Conservation (phyloP, 1,140 invertebrate genomes). For the Trachymyrmex septentrionalis region DNA sequence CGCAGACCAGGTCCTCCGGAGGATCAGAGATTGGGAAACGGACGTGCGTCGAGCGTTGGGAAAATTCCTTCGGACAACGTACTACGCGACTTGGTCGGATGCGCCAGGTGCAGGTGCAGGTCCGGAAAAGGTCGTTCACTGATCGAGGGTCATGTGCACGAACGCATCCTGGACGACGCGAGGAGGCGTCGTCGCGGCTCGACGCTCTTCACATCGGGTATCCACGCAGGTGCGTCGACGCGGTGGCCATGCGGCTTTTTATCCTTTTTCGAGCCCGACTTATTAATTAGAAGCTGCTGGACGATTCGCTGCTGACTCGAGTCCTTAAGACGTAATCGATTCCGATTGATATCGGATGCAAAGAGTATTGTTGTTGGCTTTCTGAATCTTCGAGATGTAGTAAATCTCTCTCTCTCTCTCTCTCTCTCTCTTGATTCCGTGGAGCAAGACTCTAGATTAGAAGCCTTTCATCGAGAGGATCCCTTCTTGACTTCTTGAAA, state of each 20-base stretch:
- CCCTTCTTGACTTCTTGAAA: neutral
- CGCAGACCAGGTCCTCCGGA: conserved; percentile 36
- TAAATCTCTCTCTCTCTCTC: too few species aligned
- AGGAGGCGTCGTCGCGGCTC: conserved; percentile 50
- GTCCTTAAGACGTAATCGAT: neutral
- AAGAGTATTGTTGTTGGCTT: neutral
- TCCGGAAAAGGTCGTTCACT: conserved; percentile 44
- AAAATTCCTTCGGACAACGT: conserved; percentile 4
- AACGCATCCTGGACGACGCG: conserved; percentile 50
- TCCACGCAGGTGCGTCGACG: neutral
- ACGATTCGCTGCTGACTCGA: neutral
- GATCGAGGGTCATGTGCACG: conserved; percentile 27
- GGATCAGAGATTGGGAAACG: neutral
- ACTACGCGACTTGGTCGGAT: conserved; percentile 16
- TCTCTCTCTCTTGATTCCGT: neutral
- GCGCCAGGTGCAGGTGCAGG: neutral
- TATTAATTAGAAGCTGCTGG: too few species aligned
- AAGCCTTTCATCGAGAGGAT: neutral
- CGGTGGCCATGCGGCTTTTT: conserved; percentile 19
- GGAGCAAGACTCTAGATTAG: neutral
- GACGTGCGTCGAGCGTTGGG: neutral
- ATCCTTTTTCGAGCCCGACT: neutral
- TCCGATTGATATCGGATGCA: neutral
- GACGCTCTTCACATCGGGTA: conserved; percentile 24
- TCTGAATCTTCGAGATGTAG: neutral